Conservation (phyloP, 2,797 vertebrate genomes). For the Anolis apletophallus region DNA sequence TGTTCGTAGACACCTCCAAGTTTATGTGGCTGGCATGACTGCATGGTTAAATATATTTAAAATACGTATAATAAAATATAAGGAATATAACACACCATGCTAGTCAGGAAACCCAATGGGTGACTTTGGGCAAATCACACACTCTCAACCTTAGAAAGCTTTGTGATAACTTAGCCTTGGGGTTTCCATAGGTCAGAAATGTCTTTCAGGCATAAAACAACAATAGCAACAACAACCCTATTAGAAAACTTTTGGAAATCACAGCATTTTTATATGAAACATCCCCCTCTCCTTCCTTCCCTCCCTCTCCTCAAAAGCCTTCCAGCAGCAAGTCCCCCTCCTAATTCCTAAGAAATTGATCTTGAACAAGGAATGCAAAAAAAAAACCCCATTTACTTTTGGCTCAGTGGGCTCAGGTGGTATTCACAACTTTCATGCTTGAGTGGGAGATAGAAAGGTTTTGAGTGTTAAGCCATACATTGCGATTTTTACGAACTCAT, state of each 20-base stretch:
- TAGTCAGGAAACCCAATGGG: no score
- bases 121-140: no score
- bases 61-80: no score
- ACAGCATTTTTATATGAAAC: slow-evolving; percentile 26
- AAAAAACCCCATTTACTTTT: not conserved
- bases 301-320: not conserved
- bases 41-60: no score
- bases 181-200: no score
- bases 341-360: not conserved
- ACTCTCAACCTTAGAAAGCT: no score
- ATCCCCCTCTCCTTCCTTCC: accelerated
- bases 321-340: not conserved
- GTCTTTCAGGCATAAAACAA: no score
- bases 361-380: not conserved
- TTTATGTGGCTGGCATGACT: no score
- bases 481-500: not conserved
- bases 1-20: no score
- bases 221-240: not conserved
- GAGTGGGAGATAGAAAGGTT: not conserved
- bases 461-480: not conserved
- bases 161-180: no score
- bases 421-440: slow-evolving; percentile 16
- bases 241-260: not conserved
- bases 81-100: no score
- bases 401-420: not conserved